phyloP scores from a whole-genome alignment of 1,140 invertebrate species.

The Chironomus tepperi region DNA sequence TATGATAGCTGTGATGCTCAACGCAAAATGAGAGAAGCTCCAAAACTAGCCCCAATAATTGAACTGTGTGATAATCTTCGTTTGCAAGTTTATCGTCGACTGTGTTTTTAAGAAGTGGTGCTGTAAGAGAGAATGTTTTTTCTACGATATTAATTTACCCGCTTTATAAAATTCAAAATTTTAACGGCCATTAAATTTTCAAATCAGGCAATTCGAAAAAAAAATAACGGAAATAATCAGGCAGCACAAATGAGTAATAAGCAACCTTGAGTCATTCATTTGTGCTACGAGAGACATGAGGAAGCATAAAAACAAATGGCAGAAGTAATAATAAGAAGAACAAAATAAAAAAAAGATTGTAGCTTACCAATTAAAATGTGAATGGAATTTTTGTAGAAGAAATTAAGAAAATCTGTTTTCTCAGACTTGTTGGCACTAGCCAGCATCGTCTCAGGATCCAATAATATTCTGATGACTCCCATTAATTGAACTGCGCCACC shows the following conservation, averaged over 20 bases:
- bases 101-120: conserved; percentile 83
- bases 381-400: conserved; percentile 98
- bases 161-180: too few relatives aligned
- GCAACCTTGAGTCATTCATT: too few relatives aligned
- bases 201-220: too few relatives aligned
- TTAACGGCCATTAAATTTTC: too few relatives aligned
- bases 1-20: conserved; percentile 99
- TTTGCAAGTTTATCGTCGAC: conserved; percentile 73
- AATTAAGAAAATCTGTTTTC: conserved; percentile 95
- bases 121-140: conserved; percentile 40
- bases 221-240: background rate
- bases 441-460: conserved; percentile 99
- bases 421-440: conserved; percentile 89
- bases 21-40: conserved; percentile 98
- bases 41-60: conserved; percentile 86
- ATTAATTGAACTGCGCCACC: conserved; percentile 94
- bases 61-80: conserved; percentile 94
- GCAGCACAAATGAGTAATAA: too few relatives aligned
- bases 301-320: too few relatives aligned
- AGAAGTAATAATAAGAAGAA: background rate
- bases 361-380: conserved; percentile 78
- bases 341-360: background rate
- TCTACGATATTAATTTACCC: too few relatives aligned
- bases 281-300: too few relatives aligned
- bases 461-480: conserved; percentile 82